Evolutionary conservation across 2,113 vertebrate species (phyloP).

Genomic region (Bothrops jararaca): DNA sequence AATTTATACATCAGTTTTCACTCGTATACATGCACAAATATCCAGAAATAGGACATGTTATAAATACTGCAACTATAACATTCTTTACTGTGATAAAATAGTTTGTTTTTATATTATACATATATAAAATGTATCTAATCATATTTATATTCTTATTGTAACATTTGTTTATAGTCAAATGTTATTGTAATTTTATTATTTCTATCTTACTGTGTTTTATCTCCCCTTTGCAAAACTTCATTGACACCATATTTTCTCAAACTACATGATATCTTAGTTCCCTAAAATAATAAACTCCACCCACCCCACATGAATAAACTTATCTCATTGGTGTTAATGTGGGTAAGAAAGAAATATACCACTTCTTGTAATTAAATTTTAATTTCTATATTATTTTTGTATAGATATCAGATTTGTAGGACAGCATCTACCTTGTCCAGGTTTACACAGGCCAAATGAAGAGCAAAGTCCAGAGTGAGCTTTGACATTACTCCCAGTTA

Average conservation of each 20-base stretch:
- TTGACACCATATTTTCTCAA: neutral
- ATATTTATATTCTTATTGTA: neutral
- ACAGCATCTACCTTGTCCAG: neutral
- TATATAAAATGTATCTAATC: neutral
- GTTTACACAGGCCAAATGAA: neutral
- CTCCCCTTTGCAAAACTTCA: neutral
- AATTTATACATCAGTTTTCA: neutral
- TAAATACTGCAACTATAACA: conserved; percentile 1
- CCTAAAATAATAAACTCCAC: neutral
- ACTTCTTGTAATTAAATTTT: neutral
- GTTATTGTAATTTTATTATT: neutral
- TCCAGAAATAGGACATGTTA: neutral
- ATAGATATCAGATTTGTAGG: neutral
- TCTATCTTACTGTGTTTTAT: neutral
- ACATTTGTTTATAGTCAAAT: neutral
- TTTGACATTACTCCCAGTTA: neutral
- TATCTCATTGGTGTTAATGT: neutral
- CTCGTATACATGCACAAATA: neutral
- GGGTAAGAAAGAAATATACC: neutral
- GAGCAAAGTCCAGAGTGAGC: neutral
- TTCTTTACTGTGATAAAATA: neutral
- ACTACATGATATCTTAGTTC: neutral
- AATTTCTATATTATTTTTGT: neutral
- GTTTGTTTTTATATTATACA: neutral
- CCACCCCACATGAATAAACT: neutral